Percentiles rank a stretch among this genome's conserved stretches.
Conservation (phyloP, 2,797 vertebrate genomes). For the Pseudomugil tenellus region DNA sequence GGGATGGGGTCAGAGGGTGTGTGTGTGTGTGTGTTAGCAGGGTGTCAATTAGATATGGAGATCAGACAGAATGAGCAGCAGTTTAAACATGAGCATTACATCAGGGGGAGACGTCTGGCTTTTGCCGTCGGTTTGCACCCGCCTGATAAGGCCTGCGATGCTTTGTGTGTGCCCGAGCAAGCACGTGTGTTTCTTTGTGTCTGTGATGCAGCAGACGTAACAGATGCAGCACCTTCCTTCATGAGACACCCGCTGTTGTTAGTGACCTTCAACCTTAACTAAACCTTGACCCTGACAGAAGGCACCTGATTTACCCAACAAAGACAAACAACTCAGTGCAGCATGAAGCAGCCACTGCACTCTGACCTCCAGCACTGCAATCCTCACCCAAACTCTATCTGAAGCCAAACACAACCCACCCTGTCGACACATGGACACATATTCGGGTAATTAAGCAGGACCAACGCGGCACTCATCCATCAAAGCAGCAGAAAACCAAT, state of each 20-base stretch:
- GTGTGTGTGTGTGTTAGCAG: slow-evolving; percentile 31
- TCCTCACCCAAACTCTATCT: slow-evolving; percentile 53
- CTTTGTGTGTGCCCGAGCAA: slow-evolving; percentile 40
- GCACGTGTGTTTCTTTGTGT: slow-evolving; percentile 53
- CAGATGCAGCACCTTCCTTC: slow-evolving; percentile 70
- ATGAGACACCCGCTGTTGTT: slow-evolving; percentile 67
- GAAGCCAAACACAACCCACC: slow-evolving; percentile 62
- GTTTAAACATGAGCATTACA: slow-evolving; percentile 73
- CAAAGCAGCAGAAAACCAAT: slow-evolving; percentile 64
- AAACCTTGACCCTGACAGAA: slow-evolving; percentile 84
- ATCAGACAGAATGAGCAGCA: slow-evolving; percentile 80
- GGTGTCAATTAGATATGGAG: slow-evolving; percentile 84
- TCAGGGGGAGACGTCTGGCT: slow-evolving; percentile 65
- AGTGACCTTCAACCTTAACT: slow-evolving; percentile 78
- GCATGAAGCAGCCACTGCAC: slow-evolving; percentile 42
- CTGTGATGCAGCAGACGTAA: slow-evolving; percentile 61
- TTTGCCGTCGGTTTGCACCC: slow-evolving; percentile 61
- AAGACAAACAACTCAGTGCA: slow-evolving; percentile 60
- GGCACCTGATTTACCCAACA: slow-evolving; percentile 69
- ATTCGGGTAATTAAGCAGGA: slow-evolving; percentile 46
- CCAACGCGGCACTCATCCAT: slow-evolving; percentile 51
- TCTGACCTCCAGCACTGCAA: slow-evolving; percentile 49
- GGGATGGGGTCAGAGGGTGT: neutral
- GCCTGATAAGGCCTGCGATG: slow-evolving; percentile 65
- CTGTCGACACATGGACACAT: slow-evolving; percentile 32